Base-by-base conservation (phyloP, 2,113 vertebrate species). In the Pedetes capensis region DNA sequence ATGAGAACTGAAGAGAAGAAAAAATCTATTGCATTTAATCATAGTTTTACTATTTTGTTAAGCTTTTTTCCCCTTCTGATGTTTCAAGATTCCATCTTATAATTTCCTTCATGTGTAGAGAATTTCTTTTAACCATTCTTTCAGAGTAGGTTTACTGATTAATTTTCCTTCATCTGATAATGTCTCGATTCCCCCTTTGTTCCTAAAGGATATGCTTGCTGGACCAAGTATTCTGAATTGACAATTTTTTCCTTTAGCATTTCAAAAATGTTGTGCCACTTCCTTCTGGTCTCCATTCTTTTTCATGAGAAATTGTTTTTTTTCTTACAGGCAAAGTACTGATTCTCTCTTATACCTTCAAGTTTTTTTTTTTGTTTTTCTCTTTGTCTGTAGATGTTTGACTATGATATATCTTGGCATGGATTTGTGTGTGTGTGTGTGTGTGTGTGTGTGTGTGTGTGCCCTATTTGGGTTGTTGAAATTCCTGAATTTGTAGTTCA, bases 271-370 rank as follows among this genome's bases (percentile, higher is more conserved):
- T n/a, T 72, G 13, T 87, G 57, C 17, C 39, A 68, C 8, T 87
- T 57, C 29, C 39, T 91, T 91, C 27, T 87, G 83, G n/a, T 17
- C 29, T 82, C 68, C 42, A 5, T 59, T 49, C 51, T 39, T 95
- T 92, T 55, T 92, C n/a, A 47, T 51, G 76, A 95, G 39, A 59
- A 75, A 81, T 87, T 66, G 57, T 95, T 13, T 81, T 92, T 90
- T 69, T 49, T 59, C 37, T 39, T 86, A 59, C 51, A 91, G 49
- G 68, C 49, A 92, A 80, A 37, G 6, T 85, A 29, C 64, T 51
- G 42, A 68, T 87, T 80, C 34, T 95, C 6, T 79, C 39, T 87
- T 80, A 14, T 82, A 17, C n/a, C 11, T 87, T 88, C 34, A 51
- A 63, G 42, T 63, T 87, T 87, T 85, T 2, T 85, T 55, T n/a